These are phyloP conservation scores for Drosophila imparisetae DNA, from an alignment of 2,888 invertebrate species.

Conservation along the genomic window DNA sequence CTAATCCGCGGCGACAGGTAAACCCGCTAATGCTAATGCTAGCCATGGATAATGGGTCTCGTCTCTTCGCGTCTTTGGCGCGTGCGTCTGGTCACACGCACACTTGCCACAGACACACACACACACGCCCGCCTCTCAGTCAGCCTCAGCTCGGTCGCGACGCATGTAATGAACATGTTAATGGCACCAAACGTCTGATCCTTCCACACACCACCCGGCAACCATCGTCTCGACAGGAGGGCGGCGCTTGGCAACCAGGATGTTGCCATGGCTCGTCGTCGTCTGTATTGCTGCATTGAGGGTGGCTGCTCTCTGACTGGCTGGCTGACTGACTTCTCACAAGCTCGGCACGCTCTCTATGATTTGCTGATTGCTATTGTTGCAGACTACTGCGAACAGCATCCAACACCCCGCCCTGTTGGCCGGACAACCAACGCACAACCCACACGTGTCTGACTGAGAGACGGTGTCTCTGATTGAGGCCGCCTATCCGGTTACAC, in stretches of 20 bases:
- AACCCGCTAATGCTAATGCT: constrained; percentile 65
- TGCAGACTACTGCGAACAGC: constrained; percentile 47
- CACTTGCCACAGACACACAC: constrained; percentile 7
- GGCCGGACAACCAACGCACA: constrained; percentile 31
- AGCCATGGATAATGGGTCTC: constrained; percentile 47
- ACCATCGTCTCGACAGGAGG: constrained; percentile 43
- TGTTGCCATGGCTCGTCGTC: constrained; percentile 14
- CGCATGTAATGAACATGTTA: constrained; percentile 69
- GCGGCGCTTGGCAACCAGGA: constrained; percentile 63
- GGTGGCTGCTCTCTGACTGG: constrained; percentile 75
- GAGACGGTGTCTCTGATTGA: constrained; percentile 55
- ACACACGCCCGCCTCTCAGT: constrained; percentile 45
- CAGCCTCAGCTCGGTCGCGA: constrained; percentile 47
- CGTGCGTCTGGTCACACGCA: constrained; percentile 43
- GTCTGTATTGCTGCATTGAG: constrained; percentile 24
- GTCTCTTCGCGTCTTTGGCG: constrained; percentile 10
- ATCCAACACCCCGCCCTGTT: constrained; percentile 46
- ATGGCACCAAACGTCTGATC: constrained; percentile 53
- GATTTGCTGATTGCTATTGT: constrained; percentile 71
- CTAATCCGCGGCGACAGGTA: constrained; percentile 74
- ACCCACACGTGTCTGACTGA: constrained; percentile 60
- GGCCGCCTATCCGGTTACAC: constrained; percentile 76
- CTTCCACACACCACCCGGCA: constrained; percentile 45
- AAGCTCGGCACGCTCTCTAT: constrained; percentile 33
- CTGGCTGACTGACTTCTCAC: constrained; percentile 53